phyloP scores from a whole-genome alignment of 2,888 invertebrate species.

The Drosophila affinis region DNA sequence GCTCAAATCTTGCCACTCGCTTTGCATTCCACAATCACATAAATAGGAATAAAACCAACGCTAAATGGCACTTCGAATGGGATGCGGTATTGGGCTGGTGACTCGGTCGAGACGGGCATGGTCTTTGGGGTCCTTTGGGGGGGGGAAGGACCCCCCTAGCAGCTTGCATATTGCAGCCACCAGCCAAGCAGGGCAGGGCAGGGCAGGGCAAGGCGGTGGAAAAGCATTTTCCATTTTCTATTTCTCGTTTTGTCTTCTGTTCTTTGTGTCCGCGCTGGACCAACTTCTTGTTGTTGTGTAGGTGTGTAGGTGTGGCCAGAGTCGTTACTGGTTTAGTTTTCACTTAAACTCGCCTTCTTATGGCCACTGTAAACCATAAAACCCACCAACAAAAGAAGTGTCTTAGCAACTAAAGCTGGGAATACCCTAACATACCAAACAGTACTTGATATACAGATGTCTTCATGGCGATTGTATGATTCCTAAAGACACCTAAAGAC shows the following conservation, averaged over 20 bases:
- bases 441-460: too few species aligned
- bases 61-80: constrained; percentile 43
- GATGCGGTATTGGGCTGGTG: constrained; percentile 23
- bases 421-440: background rate
- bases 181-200: background rate
- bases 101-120: background rate
- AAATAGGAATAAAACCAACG: constrained; percentile 67
- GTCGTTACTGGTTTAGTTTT: constrained; percentile 51
- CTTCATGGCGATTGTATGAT: too few species aligned
- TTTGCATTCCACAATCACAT: constrained; percentile 71
- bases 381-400: background rate
- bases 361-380: constrained; percentile 26
- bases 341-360: constrained; percentile 61
- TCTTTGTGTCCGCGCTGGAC: constrained; percentile 16
- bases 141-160: background rate
- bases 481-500: too few species aligned
- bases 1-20: constrained; percentile 48
- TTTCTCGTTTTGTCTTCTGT: constrained; percentile 21
- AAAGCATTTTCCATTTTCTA: constrained; percentile 25
- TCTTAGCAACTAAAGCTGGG: background rate
- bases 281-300: background rate
- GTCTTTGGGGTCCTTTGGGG: background rate
- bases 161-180: constrained; percentile 16
- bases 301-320: constrained; percentile 41
- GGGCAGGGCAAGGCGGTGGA: too few species aligned